Evolutionary conservation across 1,140 invertebrate species (phyloP), one percentile per base, ranked within the genome.

Genomic region (Globodera ellingtonae): DNA sequence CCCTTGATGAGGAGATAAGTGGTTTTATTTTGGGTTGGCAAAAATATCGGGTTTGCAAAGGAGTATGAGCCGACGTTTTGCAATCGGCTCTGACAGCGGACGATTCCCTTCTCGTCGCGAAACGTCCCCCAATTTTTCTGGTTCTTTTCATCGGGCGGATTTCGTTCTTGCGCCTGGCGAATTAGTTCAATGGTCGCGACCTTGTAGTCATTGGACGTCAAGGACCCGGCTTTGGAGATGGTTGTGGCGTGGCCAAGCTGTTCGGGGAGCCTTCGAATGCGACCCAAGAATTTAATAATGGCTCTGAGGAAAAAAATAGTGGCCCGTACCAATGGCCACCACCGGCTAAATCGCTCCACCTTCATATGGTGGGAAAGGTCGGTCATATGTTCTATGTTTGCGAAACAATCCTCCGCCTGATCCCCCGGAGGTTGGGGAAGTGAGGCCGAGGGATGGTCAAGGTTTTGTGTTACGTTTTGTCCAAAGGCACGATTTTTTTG

Each of bases 11-110:
- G 5, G 0, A 44, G 24, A 7, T 44, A 44, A 1, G 71, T 72
- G n/a, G 35, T 5, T 24, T 47, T n/a, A 72, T 72, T 24, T 9
- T 24, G 18, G 15, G 7, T 35, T 4, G 71, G 71, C 35, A 35
- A 35, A 35, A 48, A 35, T 24, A 72, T 72, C 0, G 71, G 71
- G 35, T 72, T 72, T 6, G 71, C 71, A 21, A 72, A 72, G 52
- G n/a, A 21, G 52, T 72, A 72, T 4, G 46, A 18, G n/a, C 35
- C 52, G 0, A 72, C 6, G 6, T 72, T 72, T 9, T 72, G 71
- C 4, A 72, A 5, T 8, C 71, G 47, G 6, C 46, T 72, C n/a
- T 24, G 47, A 5, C 71, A 72, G n/a, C 71, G 47, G n/a, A 72
- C 7, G 0, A 35, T 9, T 5, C 52, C 6, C 9, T 24, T 24